These are phyloP conservation scores for Rhabdornis inornatus DNA, from an alignment of 2,113 vertebrate genomes.

Conservation along the genomic window DNA sequence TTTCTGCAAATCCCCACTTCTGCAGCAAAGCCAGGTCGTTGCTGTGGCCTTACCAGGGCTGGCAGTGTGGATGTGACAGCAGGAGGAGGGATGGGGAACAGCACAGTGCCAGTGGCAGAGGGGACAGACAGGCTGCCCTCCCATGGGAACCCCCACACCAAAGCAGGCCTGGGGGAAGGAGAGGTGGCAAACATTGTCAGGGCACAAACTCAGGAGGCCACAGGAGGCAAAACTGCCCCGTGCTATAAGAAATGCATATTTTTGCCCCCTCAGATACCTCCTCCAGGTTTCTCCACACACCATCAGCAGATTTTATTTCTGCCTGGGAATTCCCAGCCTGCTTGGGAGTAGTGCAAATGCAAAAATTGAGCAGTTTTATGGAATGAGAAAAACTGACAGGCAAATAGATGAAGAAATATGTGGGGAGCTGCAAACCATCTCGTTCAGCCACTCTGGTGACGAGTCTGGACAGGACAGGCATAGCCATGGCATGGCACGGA, in stretches of 20 bases:
- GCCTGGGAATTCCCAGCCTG: neutral
- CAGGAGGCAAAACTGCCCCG: neutral
- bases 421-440: neutral
- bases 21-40: neutral
- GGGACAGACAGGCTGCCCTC: rapidly evolving
- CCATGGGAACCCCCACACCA: rapidly evolving
- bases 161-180: neutral
- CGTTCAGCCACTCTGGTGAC: rapidly evolving
- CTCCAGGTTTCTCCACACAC: neutral
- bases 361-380: neutral
- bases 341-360: neutral
- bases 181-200: neutral
- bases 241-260: neutral
- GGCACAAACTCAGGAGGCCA: neutral
- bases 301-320: neutral
- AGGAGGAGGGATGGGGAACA: rapidly evolving
- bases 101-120: neutral
- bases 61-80: rapidly evolving
- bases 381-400: neutral
- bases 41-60: rapidly evolving
- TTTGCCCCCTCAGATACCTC: rapidly evolving
- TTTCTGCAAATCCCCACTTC: neutral
- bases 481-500: rapidly evolving
- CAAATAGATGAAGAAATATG: neutral
- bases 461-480: neutral